A percentile compares a stretch with the other conserved stretches of the same genome.
phyloP scores from a whole-genome alignment of 2,888 invertebrate species.

The Pseudococcus viburni region DNA sequence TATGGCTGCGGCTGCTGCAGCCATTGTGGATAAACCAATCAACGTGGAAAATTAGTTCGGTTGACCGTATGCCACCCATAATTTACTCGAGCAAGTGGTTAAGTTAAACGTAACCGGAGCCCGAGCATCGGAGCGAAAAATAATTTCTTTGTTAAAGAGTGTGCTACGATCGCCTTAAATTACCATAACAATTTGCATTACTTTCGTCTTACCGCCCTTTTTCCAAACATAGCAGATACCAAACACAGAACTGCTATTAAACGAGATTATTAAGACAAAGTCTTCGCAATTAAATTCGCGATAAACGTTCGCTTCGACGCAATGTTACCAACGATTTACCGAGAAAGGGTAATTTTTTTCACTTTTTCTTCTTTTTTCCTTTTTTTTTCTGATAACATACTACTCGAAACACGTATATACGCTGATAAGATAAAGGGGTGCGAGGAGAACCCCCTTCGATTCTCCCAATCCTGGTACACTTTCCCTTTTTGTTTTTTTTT shows the following conservation, averaged over 20 bases:
- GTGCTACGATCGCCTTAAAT: slow-evolving; percentile 56
- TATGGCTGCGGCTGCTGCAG: neutral
- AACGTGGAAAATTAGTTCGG: slow-evolving; percentile 41
- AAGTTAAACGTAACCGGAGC: neutral
- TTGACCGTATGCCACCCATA: slow-evolving; percentile 35
- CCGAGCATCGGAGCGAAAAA: slow-evolving; percentile 11
- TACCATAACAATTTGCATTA: slow-evolving; percentile 64
- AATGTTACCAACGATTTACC: slow-evolving; percentile 45
- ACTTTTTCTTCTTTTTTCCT: neutral
- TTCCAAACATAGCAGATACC: slow-evolving; percentile 54
- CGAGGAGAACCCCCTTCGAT: neutral
- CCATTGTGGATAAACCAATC: slow-evolving; percentile 13
- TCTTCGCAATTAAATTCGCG: slow-evolving; percentile 64
- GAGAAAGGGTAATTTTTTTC: slow-evolving; percentile 17
- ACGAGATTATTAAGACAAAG: slow-evolving; percentile 64
- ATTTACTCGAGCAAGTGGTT: slow-evolving; percentile 47
- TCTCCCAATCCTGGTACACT: neutral
- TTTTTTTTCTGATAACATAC: neutral
- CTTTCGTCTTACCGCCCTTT: slow-evolving; percentile 59
- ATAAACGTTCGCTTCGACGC: slow-evolving; percentile 54
- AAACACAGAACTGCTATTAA: slow-evolving; percentile 60
- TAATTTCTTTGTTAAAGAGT: slow-evolving; percentile 55
- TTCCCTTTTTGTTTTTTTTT: neutral
- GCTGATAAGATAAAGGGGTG: neutral
- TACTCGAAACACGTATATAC: neutral